Base-by-base conservation (phyloP, 2,888 invertebrate species). In the Noctua pronuba region DNA sequence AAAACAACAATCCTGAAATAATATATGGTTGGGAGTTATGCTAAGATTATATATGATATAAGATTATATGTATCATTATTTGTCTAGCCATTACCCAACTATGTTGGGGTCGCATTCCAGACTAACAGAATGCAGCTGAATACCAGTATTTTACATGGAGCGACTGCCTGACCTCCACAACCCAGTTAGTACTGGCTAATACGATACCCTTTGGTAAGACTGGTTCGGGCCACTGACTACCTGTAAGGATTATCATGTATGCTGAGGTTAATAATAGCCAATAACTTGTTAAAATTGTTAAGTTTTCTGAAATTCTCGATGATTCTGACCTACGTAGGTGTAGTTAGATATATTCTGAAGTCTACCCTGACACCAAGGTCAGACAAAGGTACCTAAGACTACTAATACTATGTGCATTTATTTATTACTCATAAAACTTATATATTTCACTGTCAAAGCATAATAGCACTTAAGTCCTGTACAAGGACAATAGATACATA, bases 371-470 rank as follows among this genome's bases (percentile, higher is more conserved):
- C 35, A n/a, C 13, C 60, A 79, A 73, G 68, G 67, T 41, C 68
- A 10, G 18, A 16, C 49, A 65, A 80, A 82, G 31, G 18, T 55
- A 65, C 8, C 2, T 41, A 41, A 38, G 5, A 24, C 28, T 16
- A 38, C 18, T 60, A 76, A 77, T 46, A 49, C 0, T 83, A 81
- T 81, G 62, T 71, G 78, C 78, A 83, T 75, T 67, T 3, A 82
- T 79, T 75, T 67, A 71, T 28, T 52, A 16, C 46, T 55, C 55
- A 46, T 67, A 62, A 70, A 67, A 28, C 16, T 16, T 28, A 62
- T 16, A 83, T 83, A 77, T 77, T 62, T 83, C 44, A 83, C 21
- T 71, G 80, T 83, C 83, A 64, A 62, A 62, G 46, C 28, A 24
- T 80, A 62, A 44, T 31, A 44, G 49, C 21, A 66, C 5, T n/a